Evolutionary conservation across 2,888 invertebrate species (phyloP).

Genomic region (Entomobrya proxima): DNA sequence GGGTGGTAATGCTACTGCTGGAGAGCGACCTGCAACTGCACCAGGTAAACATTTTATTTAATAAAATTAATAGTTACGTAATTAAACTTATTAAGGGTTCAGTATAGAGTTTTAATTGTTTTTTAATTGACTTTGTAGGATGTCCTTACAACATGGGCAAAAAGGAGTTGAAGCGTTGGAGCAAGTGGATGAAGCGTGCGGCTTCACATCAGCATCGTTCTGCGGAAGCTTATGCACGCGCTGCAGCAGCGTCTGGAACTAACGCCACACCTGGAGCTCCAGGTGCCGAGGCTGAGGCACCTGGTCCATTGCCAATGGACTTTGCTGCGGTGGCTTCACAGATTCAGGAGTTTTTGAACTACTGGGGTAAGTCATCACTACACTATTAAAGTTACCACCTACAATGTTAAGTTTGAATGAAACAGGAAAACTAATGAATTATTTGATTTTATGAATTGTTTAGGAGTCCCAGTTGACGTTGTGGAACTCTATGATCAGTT

Average conservation of each 20-base stretch:
- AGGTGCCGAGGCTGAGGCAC: constrained; percentile 13
- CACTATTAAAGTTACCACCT: background rate
- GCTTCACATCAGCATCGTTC: constrained; percentile 68
- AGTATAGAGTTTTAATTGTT: background rate
- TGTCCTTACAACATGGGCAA: constrained; percentile 73
- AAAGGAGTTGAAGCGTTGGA: constrained; percentile 71
- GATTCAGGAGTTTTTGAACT: constrained; percentile 74
- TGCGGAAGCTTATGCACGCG: constrained; percentile 70
- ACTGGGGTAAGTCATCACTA: constrained; percentile 71
- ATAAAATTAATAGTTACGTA: too few relatives aligned
- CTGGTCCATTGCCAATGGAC: constrained; percentile 60
- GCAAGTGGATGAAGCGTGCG: constrained; percentile 72
- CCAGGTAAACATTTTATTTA: constrained; percentile 47
- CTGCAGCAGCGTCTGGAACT: constrained; percentile 34
- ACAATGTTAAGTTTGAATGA: background rate
- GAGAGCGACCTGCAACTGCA: constrained; percentile 48
- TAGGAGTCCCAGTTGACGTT: constrained; percentile 75
- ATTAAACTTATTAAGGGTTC: too few relatives aligned
- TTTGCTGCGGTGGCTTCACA: constrained; percentile 71
- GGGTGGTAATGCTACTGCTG: constrained; percentile 43
- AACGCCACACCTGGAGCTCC: constrained; percentile 34
- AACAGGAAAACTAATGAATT: constrained; percentile 1
- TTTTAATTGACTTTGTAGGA: constrained; percentile 32
- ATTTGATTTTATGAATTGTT: constrained; percentile 11
- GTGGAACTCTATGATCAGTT: constrained; percentile 73